These are phyloP conservation scores for Parauchenoglanis punctatus DNA, from an alignment of 2,797 vertebrate species.

Conservation along the genomic window DNA sequence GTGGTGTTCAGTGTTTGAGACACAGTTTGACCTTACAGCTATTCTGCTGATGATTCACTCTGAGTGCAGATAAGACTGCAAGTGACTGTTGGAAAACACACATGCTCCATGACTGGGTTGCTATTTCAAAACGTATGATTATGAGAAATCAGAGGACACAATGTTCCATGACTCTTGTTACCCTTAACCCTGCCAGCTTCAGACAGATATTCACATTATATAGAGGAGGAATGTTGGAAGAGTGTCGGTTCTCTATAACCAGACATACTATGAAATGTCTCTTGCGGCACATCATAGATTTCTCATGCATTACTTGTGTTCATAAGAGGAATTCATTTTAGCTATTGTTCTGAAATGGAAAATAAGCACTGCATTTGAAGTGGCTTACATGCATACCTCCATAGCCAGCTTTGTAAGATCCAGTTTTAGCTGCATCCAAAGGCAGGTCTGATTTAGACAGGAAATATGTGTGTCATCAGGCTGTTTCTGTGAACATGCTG, in stretches of 20 bases:
- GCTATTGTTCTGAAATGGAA: not conserved
- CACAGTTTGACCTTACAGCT: constrained; percentile 49
- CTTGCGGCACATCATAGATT: not conserved
- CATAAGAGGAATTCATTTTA: constrained; percentile 4
- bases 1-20: constrained; percentile 19
- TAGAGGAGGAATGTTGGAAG: not conserved
- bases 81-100: constrained; percentile 14
- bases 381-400: not conserved
- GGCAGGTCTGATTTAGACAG: constrained; percentile 19
- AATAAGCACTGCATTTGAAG: not conserved
- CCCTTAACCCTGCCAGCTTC: constrained; percentile 9
- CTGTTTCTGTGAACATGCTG: constrained; percentile 33
- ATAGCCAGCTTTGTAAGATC: constrained; percentile 8
- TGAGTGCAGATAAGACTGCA: constrained; percentile 41
- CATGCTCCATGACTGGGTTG: constrained; percentile 28
- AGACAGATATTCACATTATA: not conserved
- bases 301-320: not conserved
- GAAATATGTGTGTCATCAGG: constrained; percentile 32
- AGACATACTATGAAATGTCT: constrained; percentile 2
- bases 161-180: constrained; percentile 27
- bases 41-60: constrained; percentile 48
- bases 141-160: constrained; percentile 29
- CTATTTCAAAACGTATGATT: constrained; percentile 29
- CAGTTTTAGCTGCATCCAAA: not conserved
- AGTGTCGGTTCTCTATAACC: not conserved